These are phyloP conservation scores for Myotis lucifugus DNA, from an alignment of 2,113 vertebrate species.

Conservation along the genomic window DNA sequence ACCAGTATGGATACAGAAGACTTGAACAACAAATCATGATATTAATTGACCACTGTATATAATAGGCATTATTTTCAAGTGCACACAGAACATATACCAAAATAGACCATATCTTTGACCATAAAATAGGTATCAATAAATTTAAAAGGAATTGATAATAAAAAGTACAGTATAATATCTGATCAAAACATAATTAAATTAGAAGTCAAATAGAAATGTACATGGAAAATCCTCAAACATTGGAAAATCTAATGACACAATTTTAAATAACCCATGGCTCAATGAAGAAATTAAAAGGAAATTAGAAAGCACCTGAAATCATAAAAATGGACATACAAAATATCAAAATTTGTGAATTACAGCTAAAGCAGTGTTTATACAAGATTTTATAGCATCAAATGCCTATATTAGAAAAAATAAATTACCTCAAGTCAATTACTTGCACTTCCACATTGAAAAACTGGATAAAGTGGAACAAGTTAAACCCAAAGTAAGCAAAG, in stretches of 20 bases:
- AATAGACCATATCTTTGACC: background rate
- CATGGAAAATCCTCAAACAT: background rate
- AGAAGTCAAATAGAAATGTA: background rate
- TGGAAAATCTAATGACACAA: background rate
- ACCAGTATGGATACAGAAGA: background rate
- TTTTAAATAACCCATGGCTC: constrained; percentile 1
- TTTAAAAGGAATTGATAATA: background rate
- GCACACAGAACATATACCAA: background rate
- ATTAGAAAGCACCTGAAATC: background rate
- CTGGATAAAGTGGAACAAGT: background rate
- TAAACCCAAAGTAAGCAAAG: background rate
- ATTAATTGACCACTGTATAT: background rate
- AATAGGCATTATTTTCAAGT: constrained; percentile 4
- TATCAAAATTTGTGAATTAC: background rate
- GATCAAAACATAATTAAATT: background rate
- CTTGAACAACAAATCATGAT: background rate
- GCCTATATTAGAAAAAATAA: background rate
- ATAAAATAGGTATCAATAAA: background rate
- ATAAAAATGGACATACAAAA: background rate
- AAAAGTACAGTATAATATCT: background rate
- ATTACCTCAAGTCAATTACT: background rate
- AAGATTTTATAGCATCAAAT: background rate
- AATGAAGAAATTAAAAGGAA: background rate
- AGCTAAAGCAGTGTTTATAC: background rate
- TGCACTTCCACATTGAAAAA: background rate